Percentiles rank a stretch among this genome's conserved stretches.
phyloP scores from a whole-genome alignment of 2,797 vertebrate genomes.

The Poliocrania exsul region DNA sequence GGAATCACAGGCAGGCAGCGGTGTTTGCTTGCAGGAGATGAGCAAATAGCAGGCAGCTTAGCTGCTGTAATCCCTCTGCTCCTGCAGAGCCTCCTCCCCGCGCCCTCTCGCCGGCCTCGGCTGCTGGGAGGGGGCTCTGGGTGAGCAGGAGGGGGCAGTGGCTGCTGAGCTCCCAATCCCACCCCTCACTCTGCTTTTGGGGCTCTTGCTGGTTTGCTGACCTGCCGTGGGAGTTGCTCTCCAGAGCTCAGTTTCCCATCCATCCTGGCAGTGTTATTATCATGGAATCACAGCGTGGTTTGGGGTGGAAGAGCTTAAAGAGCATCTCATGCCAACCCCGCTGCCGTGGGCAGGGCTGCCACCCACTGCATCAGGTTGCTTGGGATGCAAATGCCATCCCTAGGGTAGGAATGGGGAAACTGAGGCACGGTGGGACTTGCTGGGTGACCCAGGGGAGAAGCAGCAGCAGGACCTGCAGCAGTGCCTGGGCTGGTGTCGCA shows the following conservation, averaged over 20 bases:
- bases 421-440: background rate
- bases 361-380: background rate
- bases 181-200: background rate
- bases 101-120: background rate
- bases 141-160: accelerated
- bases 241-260: accelerated
- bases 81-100: background rate
- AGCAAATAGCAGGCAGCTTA: background rate
- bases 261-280: accelerated
- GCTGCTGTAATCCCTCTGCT: background rate
- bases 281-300: background rate
- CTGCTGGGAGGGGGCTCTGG: background rate
- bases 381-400: accelerated
- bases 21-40: background rate
- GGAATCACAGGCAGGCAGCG: background rate
- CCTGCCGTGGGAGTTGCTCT: accelerated
- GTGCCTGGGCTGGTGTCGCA: accelerated
- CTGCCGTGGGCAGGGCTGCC: background rate
- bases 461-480: background rate
- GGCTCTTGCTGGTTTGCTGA: background rate
- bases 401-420: background rate
- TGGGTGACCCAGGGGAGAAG: background rate
- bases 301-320: too few relatives aligned
- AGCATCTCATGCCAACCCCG: background rate
- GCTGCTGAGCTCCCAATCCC: background rate